Evolutionary conservation across 2,888 invertebrate genomes (phyloP).

Genomic region (Parasteatoda lunata): DNA sequence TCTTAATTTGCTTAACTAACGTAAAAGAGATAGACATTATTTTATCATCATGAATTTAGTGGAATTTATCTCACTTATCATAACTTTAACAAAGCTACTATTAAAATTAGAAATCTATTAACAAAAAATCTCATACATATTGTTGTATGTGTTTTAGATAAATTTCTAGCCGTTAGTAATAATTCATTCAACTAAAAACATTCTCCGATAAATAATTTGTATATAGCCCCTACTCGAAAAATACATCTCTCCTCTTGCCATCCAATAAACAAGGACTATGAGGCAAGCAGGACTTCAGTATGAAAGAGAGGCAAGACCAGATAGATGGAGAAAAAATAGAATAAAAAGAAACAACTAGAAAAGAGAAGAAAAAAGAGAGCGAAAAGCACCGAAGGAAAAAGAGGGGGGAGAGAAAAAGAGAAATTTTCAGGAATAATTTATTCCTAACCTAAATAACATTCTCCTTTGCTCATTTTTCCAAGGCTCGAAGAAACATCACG

Average conservation of each 20-base stretch:
- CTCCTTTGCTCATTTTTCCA: conserved; percentile 28
- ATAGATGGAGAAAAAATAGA: conserved; percentile 17
- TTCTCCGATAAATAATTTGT: conserved; percentile 4
- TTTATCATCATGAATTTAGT: no score
- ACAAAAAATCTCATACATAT: no score
- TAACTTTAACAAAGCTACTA: no score
- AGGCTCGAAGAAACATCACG: neutral
- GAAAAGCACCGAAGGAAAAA: neutral
- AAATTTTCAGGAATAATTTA: conserved; percentile 64
- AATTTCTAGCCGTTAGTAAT: no score
- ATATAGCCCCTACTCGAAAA: conserved; percentile 13
- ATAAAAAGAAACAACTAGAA: conserved; percentile 9
- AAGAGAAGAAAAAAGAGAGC: conserved; percentile 13
- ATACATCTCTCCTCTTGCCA: conserved; percentile 32
- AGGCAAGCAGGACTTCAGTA: conserved; percentile 37
- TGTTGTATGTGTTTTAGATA: no score
- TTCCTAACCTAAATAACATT: conserved; percentile 68
- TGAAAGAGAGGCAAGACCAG: conserved; percentile 2
- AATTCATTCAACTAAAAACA: no score
- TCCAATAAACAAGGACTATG: conserved; percentile 51
- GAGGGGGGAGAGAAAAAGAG: conserved; percentile 20
- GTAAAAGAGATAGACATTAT: no score
- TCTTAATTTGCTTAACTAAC: no score
- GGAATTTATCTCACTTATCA: no score
- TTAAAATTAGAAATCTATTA: no score